Evolutionary conservation across 2,113 vertebrate genomes (phyloP), one percentile per base, ranked within the genome.

Genomic region (Porphyrio hochstetteri): DNA sequence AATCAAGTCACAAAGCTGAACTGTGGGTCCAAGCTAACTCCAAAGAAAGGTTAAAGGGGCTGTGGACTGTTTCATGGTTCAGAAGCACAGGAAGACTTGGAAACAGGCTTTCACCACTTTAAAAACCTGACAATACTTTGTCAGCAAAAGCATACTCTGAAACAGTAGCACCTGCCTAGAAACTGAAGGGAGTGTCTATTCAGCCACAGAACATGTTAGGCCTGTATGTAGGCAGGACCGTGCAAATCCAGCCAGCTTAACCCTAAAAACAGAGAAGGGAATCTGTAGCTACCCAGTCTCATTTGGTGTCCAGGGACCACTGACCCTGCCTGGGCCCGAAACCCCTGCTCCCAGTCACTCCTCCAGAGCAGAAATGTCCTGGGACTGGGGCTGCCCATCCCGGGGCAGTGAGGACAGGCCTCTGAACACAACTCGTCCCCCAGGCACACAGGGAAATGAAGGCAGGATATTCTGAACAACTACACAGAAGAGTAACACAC

Each of bases 401-500:
- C 5, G 2, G 28, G 29, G 23, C 29, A 31, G 13, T 29, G 24
- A 65, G 55, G 50, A 25, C 38, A 89, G 29, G 23, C 16, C 59
- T 68, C 12, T 2, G 6, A 42, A 38, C 48, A 65, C 0, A 0
- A 38, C 44, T 69, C 36, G 19, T 70, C 36, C 36, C 36, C 35
- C 27, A 71, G 29, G n/a, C 61, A 70, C n/a, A 16, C 1, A 1
- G 76, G 28, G 44, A 63, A 92, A 75, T 1, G 2, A 9, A 27
- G 18, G 31, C 48, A 71, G 38, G 57, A 79, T 60, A 72, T 28
- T 93, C 42, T 63, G 42, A 87, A 61, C 33, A 56, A 25, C 24
- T 44, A 21, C 28, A 31, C 19, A 56, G 33, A 35, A 68, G 6
- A 76, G 5, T 7, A 65, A 33, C 13, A 55, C 9, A 61, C 1